Evolutionary conservation across 2,113 vertebrate genomes (phyloP), one percentile per base, ranked within the genome.

Genomic region (Zootoca vivipara): DNA sequence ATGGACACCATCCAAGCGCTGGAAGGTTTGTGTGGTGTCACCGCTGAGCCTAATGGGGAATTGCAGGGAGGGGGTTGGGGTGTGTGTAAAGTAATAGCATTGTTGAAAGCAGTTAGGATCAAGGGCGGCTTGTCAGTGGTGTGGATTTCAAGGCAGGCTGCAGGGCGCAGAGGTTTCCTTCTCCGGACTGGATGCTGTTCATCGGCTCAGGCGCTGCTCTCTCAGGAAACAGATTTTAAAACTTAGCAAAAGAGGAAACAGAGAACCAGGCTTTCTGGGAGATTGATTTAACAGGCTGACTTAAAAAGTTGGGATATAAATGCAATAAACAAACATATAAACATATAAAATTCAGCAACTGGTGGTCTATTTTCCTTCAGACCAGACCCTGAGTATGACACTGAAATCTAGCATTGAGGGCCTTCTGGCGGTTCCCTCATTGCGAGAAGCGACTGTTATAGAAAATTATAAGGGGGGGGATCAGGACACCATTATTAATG

Each of bases 51-150:
- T 90, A 92, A 94, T 88, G 72, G 78, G 56, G 89, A 87, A 90
- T 84, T 91, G 87, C 91, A 87, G 86, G 69, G 91, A 91, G 90
- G 89, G 79, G 64, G 84, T 69, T 92, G 84, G 22, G 65, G 64
- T n/a, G n/a, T n/a, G n/a, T 88, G 86, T 80, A 81, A 93, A 81
- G 87, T 85, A 94, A 92, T 87, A 58, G 89, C 91, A 83, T 80
- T 95, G 90, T 88, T 94, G 64, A 35, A 93, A 91, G 65, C 86
- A 80, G 52, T 94, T 94, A 94, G 79, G 85, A 93, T 93, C 89
- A 92, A 72, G n/a, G 0, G 0, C 58, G 56, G 52, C 78, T 85
- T 0, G 0, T 89, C 89, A 87, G 58, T n/a, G 46, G 62, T 3
- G 0, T 0, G 0, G 38, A 79, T 81, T 73, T 33, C 1, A 0